Evolutionary conservation across 2,888 invertebrate genomes (phyloP), one percentile per base, ranked within the genome.

Genomic region (Macropis europaea): DNA sequence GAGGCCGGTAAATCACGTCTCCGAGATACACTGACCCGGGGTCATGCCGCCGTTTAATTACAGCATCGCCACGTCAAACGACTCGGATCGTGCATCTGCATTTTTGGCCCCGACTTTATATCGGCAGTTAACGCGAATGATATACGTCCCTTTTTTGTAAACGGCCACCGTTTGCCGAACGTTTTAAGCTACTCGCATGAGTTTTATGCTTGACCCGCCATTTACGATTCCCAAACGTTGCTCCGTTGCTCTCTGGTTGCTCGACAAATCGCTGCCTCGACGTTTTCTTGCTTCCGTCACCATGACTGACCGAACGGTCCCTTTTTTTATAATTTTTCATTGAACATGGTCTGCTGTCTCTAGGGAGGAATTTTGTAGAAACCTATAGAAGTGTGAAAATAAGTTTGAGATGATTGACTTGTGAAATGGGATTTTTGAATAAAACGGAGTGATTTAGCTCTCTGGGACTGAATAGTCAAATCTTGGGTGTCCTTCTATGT

Each of bases 101-200:
- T 73, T 63, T 69, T 74, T 56, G 50, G 70, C 57, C 34, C 38
- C 17, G 24, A 76, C 72, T 79, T 82, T 82, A 82, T 79, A 79
- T 74, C 73, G 73, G 77, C 56, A 82, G 77, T 82, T 81, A 81
- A 82, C 75, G 61, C 19, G 50, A 30, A 60, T 75, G 78, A 80
- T 78, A 54, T 73, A 79, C 59, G 70, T 53, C 61, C 60, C 48
- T 67, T 69, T 79, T 75, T 75, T 71, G 54, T 66, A 54, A 69
- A 45, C 43, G 38, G 32, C 42, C 52, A 48, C 48, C 43, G 56
- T n/a, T n/a, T n/a, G 64, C 53, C 75, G 57, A 77, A 71, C 66
- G 64, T 42, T 68, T 63, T n/a, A n/a, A 53, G 43, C 57, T 52
- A 62, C 60, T 70, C 70, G 64, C 69, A 56, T 61, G 52, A 50